phyloP scores from a whole-genome alignment of 2,113 vertebrate genomes.

The Gadus chalcogrammus region DNA sequence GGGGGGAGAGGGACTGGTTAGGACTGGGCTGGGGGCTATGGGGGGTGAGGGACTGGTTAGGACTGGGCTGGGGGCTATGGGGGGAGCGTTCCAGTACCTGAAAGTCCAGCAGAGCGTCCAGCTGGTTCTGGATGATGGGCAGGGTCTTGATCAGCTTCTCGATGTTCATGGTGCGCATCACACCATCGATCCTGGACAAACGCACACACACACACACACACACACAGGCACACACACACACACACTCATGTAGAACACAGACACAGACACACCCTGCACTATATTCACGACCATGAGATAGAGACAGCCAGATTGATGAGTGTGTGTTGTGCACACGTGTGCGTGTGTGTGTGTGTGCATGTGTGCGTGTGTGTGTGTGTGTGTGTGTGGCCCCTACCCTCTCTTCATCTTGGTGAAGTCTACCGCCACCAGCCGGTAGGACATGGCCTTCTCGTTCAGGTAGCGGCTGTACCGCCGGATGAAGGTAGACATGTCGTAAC shows the following conservation, averaged over 20 bases:
- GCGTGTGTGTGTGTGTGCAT: no score
- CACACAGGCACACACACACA: constrained; percentile 10
- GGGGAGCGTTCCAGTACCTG: constrained; percentile 70
- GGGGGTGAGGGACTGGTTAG: not conserved
- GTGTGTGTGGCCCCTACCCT: constrained; percentile 69
- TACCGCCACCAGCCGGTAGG: constrained; percentile 87
- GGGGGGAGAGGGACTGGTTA: no score
- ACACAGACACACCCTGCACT: not conserved
- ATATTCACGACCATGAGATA: no score
- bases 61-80: no score
- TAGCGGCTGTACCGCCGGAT: constrained; percentile 93
- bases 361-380: not conserved
- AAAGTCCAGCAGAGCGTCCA: constrained; percentile 93
- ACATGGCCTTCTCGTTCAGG: constrained; percentile 95
- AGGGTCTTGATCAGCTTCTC: constrained; percentile 92
- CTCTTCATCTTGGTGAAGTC: constrained; percentile 97
- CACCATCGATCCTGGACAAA: constrained; percentile 78
- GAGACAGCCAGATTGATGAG: no score
- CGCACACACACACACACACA: constrained; percentile 21
- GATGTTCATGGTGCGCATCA: constrained; percentile 92
- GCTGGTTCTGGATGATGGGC: constrained; percentile 91
- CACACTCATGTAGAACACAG: constrained; percentile 1
- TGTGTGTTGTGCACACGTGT: no score
- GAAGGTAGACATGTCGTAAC: constrained; percentile 93
- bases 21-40: no score